phyloP scores from a whole-genome alignment of 2,797 vertebrate genomes.

The Gambusia yucatana region DNA sequence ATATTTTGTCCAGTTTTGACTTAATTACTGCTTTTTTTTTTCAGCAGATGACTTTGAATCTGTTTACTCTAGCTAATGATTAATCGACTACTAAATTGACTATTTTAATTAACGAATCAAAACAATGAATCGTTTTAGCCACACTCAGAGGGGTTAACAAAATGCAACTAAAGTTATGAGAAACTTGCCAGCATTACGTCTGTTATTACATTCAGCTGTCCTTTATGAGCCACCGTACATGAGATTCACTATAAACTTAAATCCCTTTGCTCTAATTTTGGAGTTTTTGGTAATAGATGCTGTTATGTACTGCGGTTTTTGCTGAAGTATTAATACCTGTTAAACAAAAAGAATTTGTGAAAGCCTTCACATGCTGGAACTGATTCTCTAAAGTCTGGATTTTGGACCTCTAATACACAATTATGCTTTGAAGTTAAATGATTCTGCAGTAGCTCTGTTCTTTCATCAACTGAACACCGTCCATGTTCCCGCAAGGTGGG shows the following conservation, averaged over 20 bases:
- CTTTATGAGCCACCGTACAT: no score
- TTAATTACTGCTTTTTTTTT: no score
- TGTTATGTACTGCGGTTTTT: background rate
- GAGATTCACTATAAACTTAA: background rate
- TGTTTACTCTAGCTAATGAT: no score
- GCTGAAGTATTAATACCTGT: background rate
- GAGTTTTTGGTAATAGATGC: background rate
- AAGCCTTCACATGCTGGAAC: background rate
- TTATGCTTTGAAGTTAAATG: background rate
- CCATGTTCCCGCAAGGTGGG: background rate
- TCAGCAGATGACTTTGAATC: no score
- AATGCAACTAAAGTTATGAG: no score
- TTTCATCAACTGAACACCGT: background rate
- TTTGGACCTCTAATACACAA: background rate
- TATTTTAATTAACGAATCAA: no score
- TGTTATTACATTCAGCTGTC: no score
- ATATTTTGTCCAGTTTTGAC: no score
- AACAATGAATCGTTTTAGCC: no score
- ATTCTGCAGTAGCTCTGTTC: background rate
- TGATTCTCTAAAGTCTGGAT: background rate
- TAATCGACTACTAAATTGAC: no score
- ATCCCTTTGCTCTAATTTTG: background rate
- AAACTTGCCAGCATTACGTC: no score
- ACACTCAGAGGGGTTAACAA: no score
- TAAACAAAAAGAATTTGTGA: background rate